These are phyloP conservation scores for Synergus itoensis DNA, from an alignment of 2,888 invertebrate genomes.

Conservation along the genomic window DNA sequence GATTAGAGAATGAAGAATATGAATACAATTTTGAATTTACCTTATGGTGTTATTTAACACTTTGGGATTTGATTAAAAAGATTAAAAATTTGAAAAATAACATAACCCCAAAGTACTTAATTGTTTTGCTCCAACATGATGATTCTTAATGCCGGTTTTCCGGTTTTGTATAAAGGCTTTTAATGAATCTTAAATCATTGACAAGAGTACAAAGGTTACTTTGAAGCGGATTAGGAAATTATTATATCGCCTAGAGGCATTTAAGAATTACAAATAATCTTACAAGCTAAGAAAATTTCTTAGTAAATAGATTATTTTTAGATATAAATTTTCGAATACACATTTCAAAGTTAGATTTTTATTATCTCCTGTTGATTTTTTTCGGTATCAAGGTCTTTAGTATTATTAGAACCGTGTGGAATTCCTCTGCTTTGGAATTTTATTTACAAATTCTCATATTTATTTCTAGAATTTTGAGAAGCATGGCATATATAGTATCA, in stretches of 20 bases:
- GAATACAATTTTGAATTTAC: background rate
- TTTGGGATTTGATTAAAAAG: background rate
- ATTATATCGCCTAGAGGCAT: background rate
- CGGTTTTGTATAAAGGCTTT: background rate
- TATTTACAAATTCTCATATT: background rate
- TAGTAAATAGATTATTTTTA: background rate
- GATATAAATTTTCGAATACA: background rate
- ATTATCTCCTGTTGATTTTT: background rate
- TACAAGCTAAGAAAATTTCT: background rate
- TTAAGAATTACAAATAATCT: background rate
- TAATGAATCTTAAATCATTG: background rate
- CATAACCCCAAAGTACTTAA: background rate
- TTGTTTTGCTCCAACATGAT: background rate
- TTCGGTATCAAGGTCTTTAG: background rate
- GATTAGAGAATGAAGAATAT: background rate
- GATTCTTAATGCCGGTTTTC: conserved; percentile 10
- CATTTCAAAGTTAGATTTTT: background rate
- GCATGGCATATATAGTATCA: background rate
- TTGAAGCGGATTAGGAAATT: background rate
- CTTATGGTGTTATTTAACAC: background rate
- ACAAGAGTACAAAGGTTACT: background rate
- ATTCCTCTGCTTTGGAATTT: background rate
- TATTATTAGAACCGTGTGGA: background rate
- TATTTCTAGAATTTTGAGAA: conserved; percentile 7
- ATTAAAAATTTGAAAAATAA: background rate